phyloP scores from a whole-genome alignment of 2,888 invertebrate species.

The Baccha elongata region DNA sequence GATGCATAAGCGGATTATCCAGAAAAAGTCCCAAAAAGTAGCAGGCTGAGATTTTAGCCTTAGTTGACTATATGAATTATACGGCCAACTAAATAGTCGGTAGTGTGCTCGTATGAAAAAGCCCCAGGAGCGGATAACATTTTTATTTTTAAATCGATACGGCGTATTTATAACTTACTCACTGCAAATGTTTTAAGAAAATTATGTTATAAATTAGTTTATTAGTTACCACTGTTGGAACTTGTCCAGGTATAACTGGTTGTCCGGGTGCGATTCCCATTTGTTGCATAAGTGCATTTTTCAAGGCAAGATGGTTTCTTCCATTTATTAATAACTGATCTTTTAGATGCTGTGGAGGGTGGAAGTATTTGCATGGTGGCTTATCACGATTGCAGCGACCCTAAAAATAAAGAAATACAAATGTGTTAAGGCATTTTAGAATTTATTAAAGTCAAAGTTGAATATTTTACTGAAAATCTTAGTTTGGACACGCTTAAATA shows the following conservation, averaged over 20 bases:
- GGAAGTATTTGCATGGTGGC: conserved; percentile 99
- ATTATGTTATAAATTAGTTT: conserved; percentile 56
- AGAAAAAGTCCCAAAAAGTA: too few relatives aligned
- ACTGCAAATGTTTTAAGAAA: neutral
- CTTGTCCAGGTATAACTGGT: conserved; percentile 95
- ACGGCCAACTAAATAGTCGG: too few relatives aligned
- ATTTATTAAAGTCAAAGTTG: conserved; percentile 16
- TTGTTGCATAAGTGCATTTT: conserved; percentile 98
- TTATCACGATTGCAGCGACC: conserved; percentile 99
- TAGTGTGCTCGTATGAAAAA: too few relatives aligned
- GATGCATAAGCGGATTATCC: too few relatives aligned
- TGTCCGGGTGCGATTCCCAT: conserved; percentile 97
- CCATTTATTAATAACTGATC: conserved; percentile 99
- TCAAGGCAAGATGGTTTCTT: conserved; percentile 99
- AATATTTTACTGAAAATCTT: neutral
- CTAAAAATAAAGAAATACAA: conserved; percentile 85
- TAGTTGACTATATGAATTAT: too few relatives aligned
- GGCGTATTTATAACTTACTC: too few relatives aligned
- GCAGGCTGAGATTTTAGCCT: too few relatives aligned
- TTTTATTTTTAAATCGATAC: too few relatives aligned
- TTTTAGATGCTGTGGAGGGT: conserved; percentile 99
- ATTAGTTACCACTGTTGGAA: conserved; percentile 93
- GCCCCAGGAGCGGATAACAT: too few relatives aligned
- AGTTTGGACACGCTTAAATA: conserved; percentile 10
- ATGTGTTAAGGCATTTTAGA: too few relatives aligned